phyloP scores from a whole-genome alignment of 2,113 vertebrate genomes.

The Malurus alboscapulatus region DNA sequence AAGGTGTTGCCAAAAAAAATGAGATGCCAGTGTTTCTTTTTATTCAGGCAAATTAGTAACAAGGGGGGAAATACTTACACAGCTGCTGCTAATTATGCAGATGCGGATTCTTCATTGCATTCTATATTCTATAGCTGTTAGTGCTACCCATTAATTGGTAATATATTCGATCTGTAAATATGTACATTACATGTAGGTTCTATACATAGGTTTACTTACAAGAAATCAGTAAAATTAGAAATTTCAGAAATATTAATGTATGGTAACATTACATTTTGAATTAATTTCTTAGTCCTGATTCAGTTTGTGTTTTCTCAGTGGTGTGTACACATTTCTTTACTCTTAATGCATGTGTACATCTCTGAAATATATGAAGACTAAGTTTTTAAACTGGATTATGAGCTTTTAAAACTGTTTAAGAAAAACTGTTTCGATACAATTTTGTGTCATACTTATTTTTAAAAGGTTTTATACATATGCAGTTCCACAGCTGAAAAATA shows the following conservation, averaged over 20 bases:
- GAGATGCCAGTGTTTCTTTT: background rate
- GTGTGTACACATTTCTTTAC: background rate
- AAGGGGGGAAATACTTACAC: rapidly evolving
- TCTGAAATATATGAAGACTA: background rate
- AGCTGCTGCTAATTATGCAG: background rate
- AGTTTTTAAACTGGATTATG: background rate
- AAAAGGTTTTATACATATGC: background rate
- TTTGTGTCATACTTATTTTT: background rate
- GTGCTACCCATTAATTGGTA: background rate
- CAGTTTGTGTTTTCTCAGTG: background rate
- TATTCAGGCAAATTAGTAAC: background rate
- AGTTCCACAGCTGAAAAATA: background rate
- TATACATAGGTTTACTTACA: background rate
- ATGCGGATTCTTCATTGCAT: background rate
- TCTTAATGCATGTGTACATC: background rate
- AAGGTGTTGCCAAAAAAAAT: background rate
- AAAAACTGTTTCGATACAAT: background rate
- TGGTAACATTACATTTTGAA: background rate
- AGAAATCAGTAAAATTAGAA: background rate
- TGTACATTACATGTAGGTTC: background rate
- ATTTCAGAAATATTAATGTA: background rate
- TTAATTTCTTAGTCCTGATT: background rate
- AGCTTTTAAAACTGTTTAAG: background rate
- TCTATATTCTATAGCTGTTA: background rate
- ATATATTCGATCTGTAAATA: background rate